Evolutionary conservation across 1,140 invertebrate species (phyloP), one percentile per base, ranked within the genome.

Genomic region (Marisa cornuarietis): DNA sequence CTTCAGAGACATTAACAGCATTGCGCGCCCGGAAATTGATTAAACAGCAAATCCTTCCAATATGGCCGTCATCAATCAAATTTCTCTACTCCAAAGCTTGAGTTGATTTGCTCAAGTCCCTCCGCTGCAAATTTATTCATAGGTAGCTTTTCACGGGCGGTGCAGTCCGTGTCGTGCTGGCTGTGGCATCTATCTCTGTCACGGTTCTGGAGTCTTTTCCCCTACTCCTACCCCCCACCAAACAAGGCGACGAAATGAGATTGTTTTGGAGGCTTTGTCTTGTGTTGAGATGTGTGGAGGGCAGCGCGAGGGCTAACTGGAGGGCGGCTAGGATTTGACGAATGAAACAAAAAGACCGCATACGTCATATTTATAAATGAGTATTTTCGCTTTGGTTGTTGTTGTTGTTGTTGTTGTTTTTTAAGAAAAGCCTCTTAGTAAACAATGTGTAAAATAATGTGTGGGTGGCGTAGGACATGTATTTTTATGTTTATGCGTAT

Each of bases 61-160:
- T 79, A 79, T 79, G 78, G 71, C 61, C 71, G 62, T 74, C 78
- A 79, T 79, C 78, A 72, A 79, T 79, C 78, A 79, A 62, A 79
- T 79, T 79, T 79, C 78, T 79, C 78, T 79, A 74, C 71, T 73
- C 78, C 78, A 79, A 79, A 74, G 78, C 71, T 69, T 71, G 31
- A 73, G 42, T 79, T 79, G 78, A 79, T 79, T 79, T 79, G 58
- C 58, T n/a, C 18, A 62, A 73, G 78, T 79, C 76, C 63, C 62
- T 77, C 22, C 68, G 76, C 76, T 69, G 75, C 68, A 78, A 81
- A 72, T 77, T 72, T 77, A 81, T 81, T 77, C 75, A 77, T 81
- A 77, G 68, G 74, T 71, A 54, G 69, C 69, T 77, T 66, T 77
- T 77, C 61, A 68, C 61, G 68, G 61, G 42, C 61, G 42, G 31